Conservation (phyloP, 2,113 vertebrate species). For the Neodon shergylaensis region DNA sequence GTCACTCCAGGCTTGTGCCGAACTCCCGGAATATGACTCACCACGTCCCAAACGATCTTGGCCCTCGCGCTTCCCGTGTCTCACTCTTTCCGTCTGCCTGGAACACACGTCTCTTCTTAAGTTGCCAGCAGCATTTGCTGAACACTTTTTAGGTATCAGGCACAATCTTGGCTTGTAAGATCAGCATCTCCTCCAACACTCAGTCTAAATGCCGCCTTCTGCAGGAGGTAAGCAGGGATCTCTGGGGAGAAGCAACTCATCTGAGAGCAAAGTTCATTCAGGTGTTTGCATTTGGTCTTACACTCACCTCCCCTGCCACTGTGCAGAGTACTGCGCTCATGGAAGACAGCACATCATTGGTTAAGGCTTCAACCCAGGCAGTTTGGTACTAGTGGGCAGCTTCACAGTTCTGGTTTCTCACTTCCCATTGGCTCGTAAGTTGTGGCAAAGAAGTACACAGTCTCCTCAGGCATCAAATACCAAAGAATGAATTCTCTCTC, state of each 20-base stretch:
- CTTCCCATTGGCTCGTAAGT: constrained; percentile 15
- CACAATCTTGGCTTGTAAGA: not conserved
- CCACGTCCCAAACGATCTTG: not conserved
- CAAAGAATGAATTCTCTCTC: constrained; percentile 28
- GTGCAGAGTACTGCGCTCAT: not conserved
- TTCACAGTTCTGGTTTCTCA: not conserved
- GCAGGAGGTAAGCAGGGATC: not conserved
- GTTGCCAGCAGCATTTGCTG: not conserved
- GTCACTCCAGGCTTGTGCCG: not conserved
- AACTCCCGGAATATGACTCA: constrained; percentile 42
- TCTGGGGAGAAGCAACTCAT: not conserved
- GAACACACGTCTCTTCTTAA: constrained; percentile 42
- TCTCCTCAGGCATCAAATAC: constrained; percentile 32
- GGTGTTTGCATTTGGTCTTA: constrained; percentile 18
- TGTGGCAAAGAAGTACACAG: constrained; percentile 6
- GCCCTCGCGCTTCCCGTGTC: not conserved
- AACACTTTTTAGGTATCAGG: not conserved
- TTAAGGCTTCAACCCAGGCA: not conserved
- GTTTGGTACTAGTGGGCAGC: not conserved
- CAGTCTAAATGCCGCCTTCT: not conserved
- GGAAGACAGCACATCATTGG: not conserved
- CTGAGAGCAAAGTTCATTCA: not conserved
- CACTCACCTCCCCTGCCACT: not conserved
- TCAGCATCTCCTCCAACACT: not conserved
- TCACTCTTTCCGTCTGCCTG: not conserved